These are phyloP conservation scores for Silurus glanis DNA, from an alignment of 2,113 vertebrate species.

Conservation along the genomic window DNA sequence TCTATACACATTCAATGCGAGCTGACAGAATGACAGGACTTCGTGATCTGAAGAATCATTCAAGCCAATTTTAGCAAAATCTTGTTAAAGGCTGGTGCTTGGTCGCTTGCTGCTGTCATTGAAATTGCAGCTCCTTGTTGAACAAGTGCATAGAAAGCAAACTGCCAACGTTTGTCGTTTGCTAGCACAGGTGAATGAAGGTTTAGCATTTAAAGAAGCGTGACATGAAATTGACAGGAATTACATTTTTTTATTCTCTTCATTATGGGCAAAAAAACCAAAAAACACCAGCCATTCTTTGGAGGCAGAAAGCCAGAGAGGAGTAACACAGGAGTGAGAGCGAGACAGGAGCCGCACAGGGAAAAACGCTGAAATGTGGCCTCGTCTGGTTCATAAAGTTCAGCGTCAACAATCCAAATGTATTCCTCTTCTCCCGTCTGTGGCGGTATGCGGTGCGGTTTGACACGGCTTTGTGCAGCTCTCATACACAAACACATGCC, in stretches of 20 bases:
- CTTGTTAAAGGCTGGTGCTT: not conserved
- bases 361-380: conserved; percentile 50
- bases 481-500: conserved; percentile 35
- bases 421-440: conserved; percentile 49
- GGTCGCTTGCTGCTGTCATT: not conserved
- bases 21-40: not conserved
- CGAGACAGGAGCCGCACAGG: conserved; percentile 36
- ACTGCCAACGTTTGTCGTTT: not conserved
- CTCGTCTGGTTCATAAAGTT: conserved; percentile 51
- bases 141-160: not conserved
- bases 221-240: not conserved
- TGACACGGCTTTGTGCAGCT: conserved; percentile 48
- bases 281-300: not conserved
- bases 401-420: conserved; percentile 53
- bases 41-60: not conserved
- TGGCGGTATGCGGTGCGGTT: conserved; percentile 53
- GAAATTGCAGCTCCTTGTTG: not conserved
- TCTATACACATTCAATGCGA: not conserved
- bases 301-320: conserved; percentile 13
- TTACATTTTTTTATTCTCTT: not conserved
- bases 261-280: not conserved
- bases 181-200: not conserved
- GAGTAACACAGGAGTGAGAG: conserved; percentile 47
- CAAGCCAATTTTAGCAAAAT: not conserved
- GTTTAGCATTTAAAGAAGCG: not conserved